Evolutionary conservation across 2,888 invertebrate genomes (phyloP), one percentile per base, ranked within the genome.

Genomic region (Andricus quercusramuli): DNA sequence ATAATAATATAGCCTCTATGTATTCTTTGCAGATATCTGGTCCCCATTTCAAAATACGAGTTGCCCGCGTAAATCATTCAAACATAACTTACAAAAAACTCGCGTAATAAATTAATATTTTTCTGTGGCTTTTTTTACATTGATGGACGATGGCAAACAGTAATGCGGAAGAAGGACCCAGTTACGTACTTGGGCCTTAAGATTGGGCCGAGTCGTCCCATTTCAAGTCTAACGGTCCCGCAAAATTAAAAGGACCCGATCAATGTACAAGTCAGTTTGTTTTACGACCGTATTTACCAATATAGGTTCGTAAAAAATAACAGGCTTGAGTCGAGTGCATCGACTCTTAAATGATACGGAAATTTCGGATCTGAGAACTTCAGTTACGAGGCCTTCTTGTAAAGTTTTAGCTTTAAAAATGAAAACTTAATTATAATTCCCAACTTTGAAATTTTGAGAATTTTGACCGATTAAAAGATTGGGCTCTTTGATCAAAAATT

Each of bases 191-290:
- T 62, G 62, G 13, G 22, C 62, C 15, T 62, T 62, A 25, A 15
- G 62, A n/a, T 62, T 62, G 62, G 62, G 25, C 51, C 51, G 20
- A 32, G 47, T 25, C 15, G 68, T 47, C n/a, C n/a, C 25, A 32
- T 74, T 74, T 74, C 51, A 17, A 32, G 29, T 11, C 13, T 74
- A 74, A 74, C 74, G 74, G 74, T 56, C 51, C 74, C 56, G 1
- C 32, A 74, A 74, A 74, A 74, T 74, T 74, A 51, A 74, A 74
- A 74, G 74, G 56, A 56, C 56, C 20, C 32, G 51, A 74, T 74
- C 70, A 47, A 74, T 56, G 37, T 9, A 37, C 37, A 37, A 56
- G 56, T 32, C 51, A 56, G 51, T 32, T 74, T 51, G 29, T 67
- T 74, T 74, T 74, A 74, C 20, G 51, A 56, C 11, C 51, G 32